Evolutionary conservation across 1,140 invertebrate genomes (phyloP).

Genomic region (Belonocnema kinseyi): DNA sequence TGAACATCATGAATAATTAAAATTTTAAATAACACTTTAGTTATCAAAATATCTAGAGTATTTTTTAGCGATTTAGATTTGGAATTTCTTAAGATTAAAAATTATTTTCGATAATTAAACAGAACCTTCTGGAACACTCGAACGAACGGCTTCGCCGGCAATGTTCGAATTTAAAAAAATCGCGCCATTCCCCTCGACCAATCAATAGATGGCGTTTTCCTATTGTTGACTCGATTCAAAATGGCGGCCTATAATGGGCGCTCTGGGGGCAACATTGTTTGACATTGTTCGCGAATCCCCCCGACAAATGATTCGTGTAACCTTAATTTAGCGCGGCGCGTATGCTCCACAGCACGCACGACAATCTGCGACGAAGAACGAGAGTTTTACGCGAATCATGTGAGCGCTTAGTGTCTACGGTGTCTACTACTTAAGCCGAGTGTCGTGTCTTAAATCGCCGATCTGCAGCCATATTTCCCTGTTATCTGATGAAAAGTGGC

Average conservation of each 20-base stretch:
- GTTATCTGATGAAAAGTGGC: slow-evolving; percentile 51
- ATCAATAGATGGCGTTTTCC: slow-evolving; percentile 59
- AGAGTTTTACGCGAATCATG: slow-evolving; percentile 50
- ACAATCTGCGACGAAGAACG: slow-evolving; percentile 3
- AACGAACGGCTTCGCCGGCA: too few relatives aligned
- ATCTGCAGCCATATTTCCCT: slow-evolving; percentile 67
- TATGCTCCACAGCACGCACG: not conserved
- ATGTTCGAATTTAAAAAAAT: slow-evolving; percentile 50
- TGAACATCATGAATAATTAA: too few relatives aligned
- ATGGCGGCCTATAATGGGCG: slow-evolving; percentile 66
- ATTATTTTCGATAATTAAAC: too few relatives aligned
- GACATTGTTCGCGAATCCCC: slow-evolving; percentile 43
- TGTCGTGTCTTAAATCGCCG: slow-evolving; percentile 48
- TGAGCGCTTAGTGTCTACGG: slow-evolving; percentile 34
- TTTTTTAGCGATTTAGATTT: too few relatives aligned
- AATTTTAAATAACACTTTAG: too few relatives aligned
- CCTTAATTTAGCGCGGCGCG: slow-evolving; percentile 38
- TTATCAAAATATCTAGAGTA: too few relatives aligned
- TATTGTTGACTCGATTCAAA: slow-evolving; percentile 68
- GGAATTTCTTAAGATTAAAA: too few relatives aligned
- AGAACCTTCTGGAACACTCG: too few relatives aligned
- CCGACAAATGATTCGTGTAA: slow-evolving; percentile 49
- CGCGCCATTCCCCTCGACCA: slow-evolving; percentile 44
- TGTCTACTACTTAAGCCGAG: slow-evolving; percentile 43
- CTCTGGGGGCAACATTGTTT: slow-evolving; percentile 51